Conservation (phyloP, 2,797 vertebrate species). For the Alectoris magna region DNA sequence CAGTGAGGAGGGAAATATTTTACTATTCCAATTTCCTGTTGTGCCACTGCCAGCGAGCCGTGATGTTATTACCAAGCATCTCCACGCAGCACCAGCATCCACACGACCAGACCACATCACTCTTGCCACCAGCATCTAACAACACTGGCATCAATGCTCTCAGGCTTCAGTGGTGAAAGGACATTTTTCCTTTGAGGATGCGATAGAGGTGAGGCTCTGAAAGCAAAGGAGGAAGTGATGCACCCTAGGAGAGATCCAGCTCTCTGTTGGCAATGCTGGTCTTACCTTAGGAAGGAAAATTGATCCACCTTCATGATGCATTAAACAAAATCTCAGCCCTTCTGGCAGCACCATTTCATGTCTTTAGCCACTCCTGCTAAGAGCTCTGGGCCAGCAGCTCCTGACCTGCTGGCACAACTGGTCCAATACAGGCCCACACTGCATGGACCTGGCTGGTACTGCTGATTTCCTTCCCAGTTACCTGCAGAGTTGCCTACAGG, state of each 20-base stretch:
- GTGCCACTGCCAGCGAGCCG: conserved; percentile 68
- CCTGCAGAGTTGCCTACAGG: neutral
- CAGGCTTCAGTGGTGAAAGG: conserved; percentile 3
- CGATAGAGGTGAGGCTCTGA: neutral
- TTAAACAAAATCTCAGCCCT: neutral
- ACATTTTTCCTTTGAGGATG: conserved; percentile 13
- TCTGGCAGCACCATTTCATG: neutral
- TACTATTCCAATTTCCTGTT: conserved; percentile 80
- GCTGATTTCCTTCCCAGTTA: neutral
- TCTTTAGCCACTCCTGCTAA: neutral
- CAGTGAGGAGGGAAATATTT: conserved; percentile 81
- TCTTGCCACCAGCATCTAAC: conserved; percentile 40
- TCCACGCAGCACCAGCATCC: conserved; percentile 7
- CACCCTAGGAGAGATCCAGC: neutral
- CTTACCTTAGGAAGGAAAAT: neutral
- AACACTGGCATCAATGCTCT: conserved; percentile 1
- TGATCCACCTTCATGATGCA: fast-evolving
- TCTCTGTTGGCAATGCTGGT: neutral
- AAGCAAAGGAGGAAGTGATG: neutral
- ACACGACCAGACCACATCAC: neutral
- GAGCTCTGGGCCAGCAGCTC: neutral
- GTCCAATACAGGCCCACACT: neutral
- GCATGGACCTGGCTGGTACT: neutral
- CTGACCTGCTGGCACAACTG: neutral
- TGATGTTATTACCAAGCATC: conserved; percentile 61